Conservation (phyloP, 2,888 invertebrate species). For the Orgyia antiqua region DNA sequence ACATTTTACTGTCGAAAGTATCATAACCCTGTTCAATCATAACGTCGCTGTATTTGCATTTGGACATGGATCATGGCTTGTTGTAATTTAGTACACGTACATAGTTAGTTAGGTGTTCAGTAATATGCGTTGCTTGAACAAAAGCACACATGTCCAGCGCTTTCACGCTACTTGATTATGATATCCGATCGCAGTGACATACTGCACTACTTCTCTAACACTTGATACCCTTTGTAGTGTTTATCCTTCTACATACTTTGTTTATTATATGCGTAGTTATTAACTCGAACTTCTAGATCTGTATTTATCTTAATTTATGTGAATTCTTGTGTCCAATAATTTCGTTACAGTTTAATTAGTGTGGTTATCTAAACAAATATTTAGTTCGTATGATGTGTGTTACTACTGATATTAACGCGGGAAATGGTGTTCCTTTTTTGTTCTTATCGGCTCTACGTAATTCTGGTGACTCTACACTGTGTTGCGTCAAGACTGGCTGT, state of each 20-base stretch:
- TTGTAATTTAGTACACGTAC: constrained; percentile 69
- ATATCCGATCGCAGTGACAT: constrained; percentile 57
- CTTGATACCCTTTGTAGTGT: constrained; percentile 31
- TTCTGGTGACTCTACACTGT: constrained; percentile 3
- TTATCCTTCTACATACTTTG: constrained; percentile 25
- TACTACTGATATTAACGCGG: constrained; percentile 12
- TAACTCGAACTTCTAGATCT: too few species aligned
- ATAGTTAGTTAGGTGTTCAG: too few species aligned
- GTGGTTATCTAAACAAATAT: not conserved
- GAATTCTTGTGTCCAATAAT: too few species aligned
- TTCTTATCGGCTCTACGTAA: constrained; percentile 16
- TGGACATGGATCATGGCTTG: constrained; percentile 47
- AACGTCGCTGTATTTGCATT: constrained; percentile 30
- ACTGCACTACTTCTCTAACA: constrained; percentile 43
- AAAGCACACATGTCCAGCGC: constrained; percentile 60
- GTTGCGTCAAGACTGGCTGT: constrained; percentile 24
- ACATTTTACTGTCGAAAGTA: constrained; percentile 55
- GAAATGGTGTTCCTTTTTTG: constrained; percentile 14
- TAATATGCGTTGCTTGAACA: constrained; percentile 52
- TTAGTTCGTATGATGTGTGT: not conserved
- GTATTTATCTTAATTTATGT: too few species aligned
- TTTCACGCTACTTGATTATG: constrained; percentile 64
- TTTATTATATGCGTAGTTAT: constrained; percentile 1
- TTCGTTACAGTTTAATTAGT: not conserved
- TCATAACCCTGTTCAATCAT: constrained; percentile 41